Evolutionary conservation across 1,140 invertebrate species (phyloP), one percentile per base, ranked within the genome.

Genomic region (Vollenhovia emeryi): DNA sequence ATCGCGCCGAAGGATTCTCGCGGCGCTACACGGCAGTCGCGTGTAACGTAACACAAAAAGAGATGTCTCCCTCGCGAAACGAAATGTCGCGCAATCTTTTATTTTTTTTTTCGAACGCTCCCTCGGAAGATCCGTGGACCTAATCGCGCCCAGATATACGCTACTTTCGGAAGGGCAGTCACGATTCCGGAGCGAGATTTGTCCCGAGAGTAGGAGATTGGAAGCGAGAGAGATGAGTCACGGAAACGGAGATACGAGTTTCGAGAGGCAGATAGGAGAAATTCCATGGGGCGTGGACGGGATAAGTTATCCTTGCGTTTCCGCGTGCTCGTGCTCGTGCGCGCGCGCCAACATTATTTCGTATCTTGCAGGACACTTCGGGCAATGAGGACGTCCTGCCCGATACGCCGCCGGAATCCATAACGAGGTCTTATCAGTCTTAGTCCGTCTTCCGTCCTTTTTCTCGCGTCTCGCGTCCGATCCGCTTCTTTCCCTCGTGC

Each of bases 381-480:
- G 85, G 88, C 93, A 93, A 93, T 91, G 91, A 93, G 92, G 89
- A 93, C 86, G 90, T 93, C 92, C 92, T 92, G 90, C 84, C 84
- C 80, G 45, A 86, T 52, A 85, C 88, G 90, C 91, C 85, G 84
- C 80, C 75, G 90, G 92, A 92, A 92, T 92, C 86, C 90, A 90
- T 91, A 92, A 92, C 91, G 88, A 93, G 92, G 76, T 89, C 87
- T 89, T 92, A 93, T 93, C 91, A 91, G 86, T 92, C 92, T 91
- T 90, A 90, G 78, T 88, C 85, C 78, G 60, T 11, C 74, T 75
- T 82, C 30, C 40, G 30, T 69, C 69, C 85, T 66, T 68, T 43
- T 73, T 40, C 57, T 52, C 66, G 15, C 27, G n/a, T 24, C 33
- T 52, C 13, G 30, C 36, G 11, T 48, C 62, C 43, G 33, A 45